Conservation (phyloP, 1,140 invertebrate genomes). For the Philaenus spumarius region DNA sequence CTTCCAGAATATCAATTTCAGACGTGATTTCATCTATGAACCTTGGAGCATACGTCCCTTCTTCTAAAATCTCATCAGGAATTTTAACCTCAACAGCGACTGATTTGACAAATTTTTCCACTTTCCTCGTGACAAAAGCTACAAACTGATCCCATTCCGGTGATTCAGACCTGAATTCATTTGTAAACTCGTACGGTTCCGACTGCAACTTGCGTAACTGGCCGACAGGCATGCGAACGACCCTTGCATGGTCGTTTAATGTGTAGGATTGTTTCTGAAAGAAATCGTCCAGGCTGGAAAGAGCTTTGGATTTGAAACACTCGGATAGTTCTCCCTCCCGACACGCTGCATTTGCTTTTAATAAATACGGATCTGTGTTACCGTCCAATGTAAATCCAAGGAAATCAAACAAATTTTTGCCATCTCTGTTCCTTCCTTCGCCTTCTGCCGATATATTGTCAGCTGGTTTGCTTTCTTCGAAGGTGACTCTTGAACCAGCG, state of each 20-base stretch:
- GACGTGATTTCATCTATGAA: conserved; percentile 75
- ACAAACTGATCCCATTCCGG: conserved; percentile 70
- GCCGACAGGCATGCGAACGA: conserved; percentile 55
- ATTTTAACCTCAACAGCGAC: conserved; percentile 64
- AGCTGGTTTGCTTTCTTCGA: background rate
- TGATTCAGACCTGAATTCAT: conserved; percentile 55
- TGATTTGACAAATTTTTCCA: conserved; percentile 65
- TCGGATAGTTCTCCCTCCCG: conserved; percentile 67
- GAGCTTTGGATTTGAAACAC: conserved; percentile 69
- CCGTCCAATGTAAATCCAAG: conserved; percentile 61
- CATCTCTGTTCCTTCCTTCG: conserved; percentile 37
- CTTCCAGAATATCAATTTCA: conserved; percentile 70
- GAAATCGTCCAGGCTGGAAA: conserved; percentile 66
- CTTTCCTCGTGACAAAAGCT: conserved; percentile 62
- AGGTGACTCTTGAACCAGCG: background rate
- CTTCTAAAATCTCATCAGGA: conserved; percentile 56
- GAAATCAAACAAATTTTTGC: conserved; percentile 61
- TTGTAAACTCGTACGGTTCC: conserved; percentile 57
- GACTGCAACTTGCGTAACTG: conserved; percentile 52
- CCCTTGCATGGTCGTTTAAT: conserved; percentile 59
- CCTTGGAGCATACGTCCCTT: conserved; percentile 61
- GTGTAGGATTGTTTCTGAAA: conserved; percentile 52
- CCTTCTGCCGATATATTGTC: conserved; percentile 1
- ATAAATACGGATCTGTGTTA: conserved; percentile 66
- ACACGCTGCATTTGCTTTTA: conserved; percentile 60